Conservation (phyloP, 2,797 vertebrate genomes). For the Lepilemur ruficaudatus region DNA sequence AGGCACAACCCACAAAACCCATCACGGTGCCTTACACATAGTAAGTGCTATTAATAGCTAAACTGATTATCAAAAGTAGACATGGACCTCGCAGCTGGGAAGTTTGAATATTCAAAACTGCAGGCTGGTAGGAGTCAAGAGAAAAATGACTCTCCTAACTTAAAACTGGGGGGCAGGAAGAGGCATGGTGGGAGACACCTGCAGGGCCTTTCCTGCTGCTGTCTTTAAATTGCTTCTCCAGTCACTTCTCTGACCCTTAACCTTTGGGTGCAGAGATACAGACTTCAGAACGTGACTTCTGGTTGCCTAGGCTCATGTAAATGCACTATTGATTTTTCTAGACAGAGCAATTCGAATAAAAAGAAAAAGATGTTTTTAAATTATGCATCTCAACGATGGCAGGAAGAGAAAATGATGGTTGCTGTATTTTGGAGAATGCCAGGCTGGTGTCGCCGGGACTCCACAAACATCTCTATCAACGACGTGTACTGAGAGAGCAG, state of each 20-base stretch:
- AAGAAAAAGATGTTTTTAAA: constrained; percentile 74
- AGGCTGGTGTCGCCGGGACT: constrained; percentile 43
- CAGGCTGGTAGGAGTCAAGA: neutral
- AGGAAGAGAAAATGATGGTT: constrained; percentile 69
- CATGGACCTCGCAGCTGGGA: neutral
- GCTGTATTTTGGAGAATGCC: constrained; percentile 68
- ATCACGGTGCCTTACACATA: neutral
- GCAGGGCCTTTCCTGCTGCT: neutral
- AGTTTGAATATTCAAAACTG: neutral
- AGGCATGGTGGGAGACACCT: fast-evolving
- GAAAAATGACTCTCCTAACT: neutral
- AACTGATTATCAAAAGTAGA: neutral
- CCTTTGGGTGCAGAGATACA: neutral
- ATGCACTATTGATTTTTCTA: constrained; percentile 69
- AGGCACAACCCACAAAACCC: neutral
- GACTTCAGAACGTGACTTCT: neutral
- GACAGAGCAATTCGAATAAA: constrained; percentile 74
- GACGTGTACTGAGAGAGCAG: constrained; percentile 26
- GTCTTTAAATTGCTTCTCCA: neutral
- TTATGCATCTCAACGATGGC: constrained; percentile 62
- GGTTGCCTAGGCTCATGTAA: constrained; percentile 54
- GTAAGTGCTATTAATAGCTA: neutral
- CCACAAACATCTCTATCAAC: constrained; percentile 54
- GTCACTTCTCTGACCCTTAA: neutral
- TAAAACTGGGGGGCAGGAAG: neutral